Evolutionary conservation across 1,140 invertebrate species (phyloP), one percentile per base, ranked within the genome.

Genomic region (Protaetia brevitarsis): DNA sequence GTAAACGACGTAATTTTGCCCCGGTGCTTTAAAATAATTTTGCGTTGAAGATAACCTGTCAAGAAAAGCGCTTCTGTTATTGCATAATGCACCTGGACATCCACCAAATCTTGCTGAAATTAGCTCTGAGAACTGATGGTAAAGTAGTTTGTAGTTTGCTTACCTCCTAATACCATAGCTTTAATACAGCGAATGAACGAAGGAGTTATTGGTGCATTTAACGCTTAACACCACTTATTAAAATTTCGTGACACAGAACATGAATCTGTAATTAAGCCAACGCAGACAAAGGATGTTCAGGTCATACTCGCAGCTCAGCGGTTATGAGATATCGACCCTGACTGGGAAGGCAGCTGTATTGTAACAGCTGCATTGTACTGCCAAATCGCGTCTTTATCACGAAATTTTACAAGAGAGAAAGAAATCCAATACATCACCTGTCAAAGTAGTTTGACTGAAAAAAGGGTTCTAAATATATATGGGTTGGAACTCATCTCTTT

Each of bases 111-210:
- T 60, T 10, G 6, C 10, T 16, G 58, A 60, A 5, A 13, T 30
- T 23, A 21, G 23, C 3, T 23, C 51, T 6, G 16, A 3, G n/a
- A 45, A 66, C 29, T 72, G 78, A 5, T 74, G 72, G 58, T 30
- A 79, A 3, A 60, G 66, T 73, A n/a, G n/a, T n/a, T n/a, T n/a
- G n/a, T n/a, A n/a, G n/a, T n/a, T n/a, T n/a, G n/a, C 13, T 79
- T 79, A 27, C 68, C 26, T 27, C 51, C 77, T 8, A 81, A 82
- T 66, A 77, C 76, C 0, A 80, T 79, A n/a, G n/a, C n/a, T n/a
- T n/a, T n/a, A n/a, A n/a, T n/a, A n/a, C 51, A 56, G 11, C 78
- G 77, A 10, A 69, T 81, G 68, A 76, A 80, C 70, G 76, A 78
- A 68, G 78, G 76, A 3, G 72, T 81, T 19, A 82, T 81, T 41